Conservation (phyloP, 1,140 invertebrate species). For the Pteromalus puparum region DNA sequence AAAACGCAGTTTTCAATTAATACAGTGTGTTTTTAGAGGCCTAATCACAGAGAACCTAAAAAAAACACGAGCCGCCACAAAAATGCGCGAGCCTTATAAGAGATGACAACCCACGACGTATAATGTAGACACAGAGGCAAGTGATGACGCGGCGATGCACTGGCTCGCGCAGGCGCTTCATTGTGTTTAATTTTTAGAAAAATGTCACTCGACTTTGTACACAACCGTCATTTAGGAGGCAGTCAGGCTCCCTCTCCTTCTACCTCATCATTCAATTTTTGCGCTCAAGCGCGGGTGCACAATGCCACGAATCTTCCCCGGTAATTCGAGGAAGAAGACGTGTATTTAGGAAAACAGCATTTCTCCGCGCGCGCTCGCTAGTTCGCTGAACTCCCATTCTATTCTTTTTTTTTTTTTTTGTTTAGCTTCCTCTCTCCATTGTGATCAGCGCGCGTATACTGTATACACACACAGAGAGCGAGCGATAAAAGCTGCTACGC, state of each 20-base stretch:
- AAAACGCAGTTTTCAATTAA: conserved; percentile 49
- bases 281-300: conserved; percentile 15
- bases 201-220: conserved; percentile 48
- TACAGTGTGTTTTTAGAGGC: conserved; percentile 42
- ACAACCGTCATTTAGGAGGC: conserved; percentile 43
- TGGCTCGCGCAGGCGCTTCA: background rate
- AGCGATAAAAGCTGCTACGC: conserved; percentile 32
- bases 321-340: conserved; percentile 42
- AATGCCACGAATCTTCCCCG: conserved; percentile 12
- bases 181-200: conserved; percentile 53
- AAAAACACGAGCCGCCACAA: conserved; percentile 42
- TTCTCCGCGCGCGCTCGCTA: background rate
- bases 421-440: background rate
- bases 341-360: conserved; percentile 49
- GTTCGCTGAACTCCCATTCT: background rate
- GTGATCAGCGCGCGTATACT: conserved; percentile 1
- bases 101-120: conserved; percentile 16
- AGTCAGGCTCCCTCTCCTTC: conserved; percentile 20
- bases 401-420: background rate
- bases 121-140: conserved; percentile 17
- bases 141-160: background rate
- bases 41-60: conserved; percentile 33
- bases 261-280: conserved; percentile 50
- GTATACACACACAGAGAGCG: background rate
- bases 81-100: conserved; percentile 21